Conservation (phyloP, 2,888 invertebrate species). For the Anoplius nigerrimus region DNA sequence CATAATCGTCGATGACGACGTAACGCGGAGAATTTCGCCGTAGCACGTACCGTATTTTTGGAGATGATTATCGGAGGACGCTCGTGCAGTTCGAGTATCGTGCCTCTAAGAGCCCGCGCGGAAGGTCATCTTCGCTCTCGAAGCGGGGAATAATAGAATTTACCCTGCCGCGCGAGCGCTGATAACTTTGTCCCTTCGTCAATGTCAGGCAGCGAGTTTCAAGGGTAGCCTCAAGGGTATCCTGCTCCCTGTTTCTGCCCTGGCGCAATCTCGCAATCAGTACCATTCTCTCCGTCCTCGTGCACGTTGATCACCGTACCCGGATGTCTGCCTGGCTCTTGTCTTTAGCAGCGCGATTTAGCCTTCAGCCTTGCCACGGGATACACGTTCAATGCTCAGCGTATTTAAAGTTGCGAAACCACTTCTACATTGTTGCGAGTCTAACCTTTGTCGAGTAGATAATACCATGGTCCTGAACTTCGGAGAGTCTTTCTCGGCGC, state of each 20-base stretch:
- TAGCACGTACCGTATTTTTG: background rate
- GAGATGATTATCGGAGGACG: background rate
- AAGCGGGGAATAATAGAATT: too few relatives aligned
- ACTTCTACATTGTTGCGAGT: too few relatives aligned
- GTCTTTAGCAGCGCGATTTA: too few relatives aligned
- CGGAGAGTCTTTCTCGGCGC: background rate
- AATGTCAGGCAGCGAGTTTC: conserved; percentile 22
- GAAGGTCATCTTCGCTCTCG: conserved; percentile 18
- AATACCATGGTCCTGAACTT: background rate
- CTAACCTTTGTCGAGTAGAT: too few relatives aligned
- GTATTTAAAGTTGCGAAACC: too few relatives aligned
- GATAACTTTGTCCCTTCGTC: conserved; percentile 34
- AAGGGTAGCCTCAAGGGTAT: conserved; percentile 17
- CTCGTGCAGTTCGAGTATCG: background rate
- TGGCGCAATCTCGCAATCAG: background rate
- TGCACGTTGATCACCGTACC: background rate
- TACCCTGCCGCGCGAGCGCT: conserved; percentile 13
- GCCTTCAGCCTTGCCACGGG: too few relatives aligned
- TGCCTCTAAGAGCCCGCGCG: conserved; percentile 7
- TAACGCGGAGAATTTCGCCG: background rate
- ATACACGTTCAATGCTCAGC: too few relatives aligned
- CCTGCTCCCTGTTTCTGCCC: background rate
- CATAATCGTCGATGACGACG: too few relatives aligned
- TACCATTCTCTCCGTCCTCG: background rate
- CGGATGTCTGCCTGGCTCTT: too few relatives aligned